Conservation (phyloP, 2,113 vertebrate species). For the Falco punctatus region DNA sequence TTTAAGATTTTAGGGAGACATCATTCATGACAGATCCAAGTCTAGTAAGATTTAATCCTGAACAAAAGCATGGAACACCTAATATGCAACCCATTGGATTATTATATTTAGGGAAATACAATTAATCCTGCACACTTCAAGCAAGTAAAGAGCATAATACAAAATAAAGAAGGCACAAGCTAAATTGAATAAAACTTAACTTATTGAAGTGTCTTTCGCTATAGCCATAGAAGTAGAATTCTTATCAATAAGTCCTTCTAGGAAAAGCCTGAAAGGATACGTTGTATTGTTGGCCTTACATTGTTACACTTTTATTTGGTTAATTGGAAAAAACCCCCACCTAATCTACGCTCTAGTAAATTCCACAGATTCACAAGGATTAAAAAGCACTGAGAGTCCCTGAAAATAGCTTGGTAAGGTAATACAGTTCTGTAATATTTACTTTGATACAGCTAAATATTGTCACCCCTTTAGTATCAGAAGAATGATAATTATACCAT, state of each 20-base stretch:
- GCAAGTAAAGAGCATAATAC: background rate
- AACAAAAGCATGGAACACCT: background rate
- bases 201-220: background rate
- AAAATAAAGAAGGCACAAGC: background rate
- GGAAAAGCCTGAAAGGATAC: background rate
- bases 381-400: background rate
- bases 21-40: background rate
- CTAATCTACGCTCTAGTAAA: background rate
- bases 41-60: background rate
- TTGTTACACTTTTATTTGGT: background rate
- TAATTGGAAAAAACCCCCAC: accelerated
- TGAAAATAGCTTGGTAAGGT: background rate
- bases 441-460: background rate
- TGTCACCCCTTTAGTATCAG: background rate
- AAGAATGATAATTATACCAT: accelerated
- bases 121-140: background rate
- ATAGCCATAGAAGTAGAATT: background rate
- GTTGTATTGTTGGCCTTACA: background rate
- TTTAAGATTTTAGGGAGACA: background rate
- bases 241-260: background rate
- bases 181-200: background rate
- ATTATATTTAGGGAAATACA: background rate
- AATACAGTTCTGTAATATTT: accelerated
- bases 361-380: background rate
- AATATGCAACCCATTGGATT: background rate